A percentile compares a stretch with the other conserved stretches of the same genome.
Evolutionary conservation across 1,140 invertebrate species (phyloP).

Genomic region (Bombus affinis): DNA sequence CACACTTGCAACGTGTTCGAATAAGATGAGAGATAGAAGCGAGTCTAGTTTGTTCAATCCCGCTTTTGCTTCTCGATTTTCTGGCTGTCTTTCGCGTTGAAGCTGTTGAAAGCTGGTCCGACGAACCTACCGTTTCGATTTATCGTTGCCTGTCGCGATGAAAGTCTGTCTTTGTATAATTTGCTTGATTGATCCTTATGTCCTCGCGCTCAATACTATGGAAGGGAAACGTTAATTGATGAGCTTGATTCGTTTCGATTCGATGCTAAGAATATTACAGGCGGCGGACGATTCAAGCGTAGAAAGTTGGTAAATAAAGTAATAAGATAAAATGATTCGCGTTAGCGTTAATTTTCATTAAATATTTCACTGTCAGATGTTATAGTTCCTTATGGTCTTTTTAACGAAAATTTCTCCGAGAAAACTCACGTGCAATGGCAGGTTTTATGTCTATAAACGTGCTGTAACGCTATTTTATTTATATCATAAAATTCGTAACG

Average conservation of each 20-base stretch:
- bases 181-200: constrained; percentile 4
- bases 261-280: background rate
- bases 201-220: background rate
- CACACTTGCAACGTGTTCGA: background rate
- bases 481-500: background rate
- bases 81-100: background rate
- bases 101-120: constrained; percentile 6
- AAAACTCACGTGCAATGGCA: background rate
- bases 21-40: background rate
- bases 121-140: constrained; percentile 16
- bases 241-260: background rate
- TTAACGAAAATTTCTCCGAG: too few relatives aligned
- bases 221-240: constrained; percentile 19
- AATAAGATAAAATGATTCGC: background rate
- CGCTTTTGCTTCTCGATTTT: constrained; percentile 2
- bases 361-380: constrained; percentile 5
- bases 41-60: background rate
- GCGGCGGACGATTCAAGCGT: background rate
- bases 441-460: background rate
- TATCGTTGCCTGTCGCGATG: constrained; percentile 12
- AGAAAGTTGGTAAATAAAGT: constrained; percentile 22
- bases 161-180: constrained; percentile 22
- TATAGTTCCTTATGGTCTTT: background rate
- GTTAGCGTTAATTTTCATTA: background rate
- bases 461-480: background rate